These are phyloP conservation scores for Drosophila imparisetae DNA, from an alignment of 2,888 invertebrate genomes.

Conservation along the genomic window DNA sequence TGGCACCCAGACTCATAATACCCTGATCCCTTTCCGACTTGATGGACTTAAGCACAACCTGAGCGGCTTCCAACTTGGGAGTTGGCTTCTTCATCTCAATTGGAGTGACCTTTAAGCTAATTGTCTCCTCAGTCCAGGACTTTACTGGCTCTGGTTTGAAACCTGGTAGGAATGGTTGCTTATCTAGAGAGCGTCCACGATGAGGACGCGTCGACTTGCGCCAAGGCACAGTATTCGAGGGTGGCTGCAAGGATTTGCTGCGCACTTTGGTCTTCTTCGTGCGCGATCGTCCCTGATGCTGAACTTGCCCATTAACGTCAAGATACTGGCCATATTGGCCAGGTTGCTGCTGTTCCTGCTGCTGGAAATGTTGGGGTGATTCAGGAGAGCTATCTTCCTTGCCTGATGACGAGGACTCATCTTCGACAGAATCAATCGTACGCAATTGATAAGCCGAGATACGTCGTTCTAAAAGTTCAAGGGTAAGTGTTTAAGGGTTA, in stretches of 20 bases:
- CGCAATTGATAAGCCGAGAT: constrained; percentile 83
- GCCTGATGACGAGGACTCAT: constrained; percentile 84
- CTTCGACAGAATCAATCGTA: constrained; percentile 83
- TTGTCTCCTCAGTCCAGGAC: constrained; percentile 89
- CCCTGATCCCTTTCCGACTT: constrained; percentile 85
- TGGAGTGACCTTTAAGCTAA: constrained; percentile 87
- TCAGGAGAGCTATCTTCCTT: constrained; percentile 84
- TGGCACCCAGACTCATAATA: constrained; percentile 83
- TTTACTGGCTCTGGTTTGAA: constrained; percentile 84
- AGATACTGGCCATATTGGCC: constrained; percentile 78
- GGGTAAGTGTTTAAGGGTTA: constrained; percentile 28
- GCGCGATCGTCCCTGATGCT: constrained; percentile 81
- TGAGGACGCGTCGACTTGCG: constrained; percentile 82
- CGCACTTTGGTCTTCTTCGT: constrained; percentile 82
- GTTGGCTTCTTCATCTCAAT: constrained; percentile 85
- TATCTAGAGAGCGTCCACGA: constrained; percentile 85
- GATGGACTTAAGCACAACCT: constrained; percentile 85
- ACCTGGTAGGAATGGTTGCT: constrained; percentile 83
- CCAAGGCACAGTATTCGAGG: constrained; percentile 83
- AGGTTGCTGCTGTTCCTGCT: constrained; percentile 63
- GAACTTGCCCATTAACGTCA: constrained; percentile 75
- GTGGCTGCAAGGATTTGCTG: constrained; percentile 84
- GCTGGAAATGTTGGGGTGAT: constrained; percentile 70
- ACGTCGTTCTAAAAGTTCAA: constrained; percentile 82
- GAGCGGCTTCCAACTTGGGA: constrained; percentile 85